phyloP scores from a whole-genome alignment of 2,797 vertebrate species.

The Pipistrellus kuhlii region DNA sequence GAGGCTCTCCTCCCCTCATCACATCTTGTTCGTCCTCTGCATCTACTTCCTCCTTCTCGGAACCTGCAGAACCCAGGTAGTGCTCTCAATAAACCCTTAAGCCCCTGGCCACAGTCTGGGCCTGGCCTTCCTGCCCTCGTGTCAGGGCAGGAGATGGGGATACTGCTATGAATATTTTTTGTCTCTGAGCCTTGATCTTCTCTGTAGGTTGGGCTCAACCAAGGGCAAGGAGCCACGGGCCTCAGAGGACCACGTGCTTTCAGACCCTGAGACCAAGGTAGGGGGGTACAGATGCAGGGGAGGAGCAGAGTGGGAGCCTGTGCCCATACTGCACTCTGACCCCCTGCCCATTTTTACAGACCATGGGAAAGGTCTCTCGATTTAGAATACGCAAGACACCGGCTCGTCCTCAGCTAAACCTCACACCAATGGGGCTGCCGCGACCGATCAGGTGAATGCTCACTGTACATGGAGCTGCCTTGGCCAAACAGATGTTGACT shows the following conservation, averaged over 20 bases:
- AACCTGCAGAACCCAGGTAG: constrained; percentile 81
- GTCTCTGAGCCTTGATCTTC: constrained; percentile 59
- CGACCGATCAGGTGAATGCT: constrained; percentile 90
- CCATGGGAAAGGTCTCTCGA: constrained; percentile 92
- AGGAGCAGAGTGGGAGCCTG: background rate
- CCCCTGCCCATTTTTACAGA: constrained; percentile 81
- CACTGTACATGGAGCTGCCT: background rate
- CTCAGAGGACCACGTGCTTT: constrained; percentile 88
- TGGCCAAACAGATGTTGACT: background rate
- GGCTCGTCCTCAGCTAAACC: constrained; percentile 91
- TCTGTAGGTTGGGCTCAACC: constrained; percentile 73
- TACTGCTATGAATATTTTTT: background rate
- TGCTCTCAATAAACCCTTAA: constrained; percentile 19
- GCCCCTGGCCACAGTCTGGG: background rate
- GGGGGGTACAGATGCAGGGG: background rate
- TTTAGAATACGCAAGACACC: constrained; percentile 93
- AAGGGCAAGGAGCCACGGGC: constrained; percentile 69
- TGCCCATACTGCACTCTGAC: background rate
- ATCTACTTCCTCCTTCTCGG: constrained; percentile 83
- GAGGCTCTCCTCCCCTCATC: constrained; percentile 69
- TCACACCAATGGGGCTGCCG: constrained; percentile 95
- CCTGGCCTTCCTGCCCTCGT: constrained; percentile 32
- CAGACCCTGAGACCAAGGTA: constrained; percentile 92
- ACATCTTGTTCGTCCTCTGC: constrained; percentile 81
- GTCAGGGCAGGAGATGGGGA: background rate